These are phyloP conservation scores for Agelaius phoeniceus DNA, from an alignment of 2,113 vertebrate species.

Conservation along the genomic window DNA sequence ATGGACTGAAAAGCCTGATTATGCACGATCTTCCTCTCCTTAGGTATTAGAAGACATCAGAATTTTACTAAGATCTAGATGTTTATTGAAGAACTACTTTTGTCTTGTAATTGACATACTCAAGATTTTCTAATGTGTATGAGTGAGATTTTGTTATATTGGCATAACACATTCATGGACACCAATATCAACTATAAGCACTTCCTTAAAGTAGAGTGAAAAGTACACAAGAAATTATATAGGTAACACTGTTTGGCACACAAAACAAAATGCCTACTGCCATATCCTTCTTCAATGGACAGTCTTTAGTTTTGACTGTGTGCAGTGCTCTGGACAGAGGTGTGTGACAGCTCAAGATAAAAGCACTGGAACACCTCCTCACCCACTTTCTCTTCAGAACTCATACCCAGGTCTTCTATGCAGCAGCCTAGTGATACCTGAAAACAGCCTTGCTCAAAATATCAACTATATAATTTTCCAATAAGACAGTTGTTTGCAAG, in stretches of 20 bases:
- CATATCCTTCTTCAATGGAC: background rate
- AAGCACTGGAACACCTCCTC: background rate
- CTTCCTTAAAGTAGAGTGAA: background rate
- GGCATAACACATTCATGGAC: background rate
- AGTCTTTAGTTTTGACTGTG: background rate
- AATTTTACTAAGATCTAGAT: background rate
- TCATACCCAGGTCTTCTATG: background rate
- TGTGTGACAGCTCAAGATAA: background rate
- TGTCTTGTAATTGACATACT: background rate
- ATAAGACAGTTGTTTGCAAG: background rate
- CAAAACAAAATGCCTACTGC: background rate
- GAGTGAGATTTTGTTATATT: background rate
- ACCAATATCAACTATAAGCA: rapidly evolving
- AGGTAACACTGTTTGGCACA: background rate
- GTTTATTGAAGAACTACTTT: background rate
- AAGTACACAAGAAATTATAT: background rate
- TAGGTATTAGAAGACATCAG: background rate
- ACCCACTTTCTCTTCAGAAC: background rate
- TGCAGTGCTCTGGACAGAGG: background rate
- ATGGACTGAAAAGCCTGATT: background rate
- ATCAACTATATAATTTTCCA: background rate
- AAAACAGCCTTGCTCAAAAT: background rate
- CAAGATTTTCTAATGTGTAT: background rate
- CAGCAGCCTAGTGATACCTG: background rate
- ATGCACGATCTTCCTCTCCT: background rate